Conservation (phyloP, 2,797 vertebrate species). For the Tarsius wallacei region DNA sequence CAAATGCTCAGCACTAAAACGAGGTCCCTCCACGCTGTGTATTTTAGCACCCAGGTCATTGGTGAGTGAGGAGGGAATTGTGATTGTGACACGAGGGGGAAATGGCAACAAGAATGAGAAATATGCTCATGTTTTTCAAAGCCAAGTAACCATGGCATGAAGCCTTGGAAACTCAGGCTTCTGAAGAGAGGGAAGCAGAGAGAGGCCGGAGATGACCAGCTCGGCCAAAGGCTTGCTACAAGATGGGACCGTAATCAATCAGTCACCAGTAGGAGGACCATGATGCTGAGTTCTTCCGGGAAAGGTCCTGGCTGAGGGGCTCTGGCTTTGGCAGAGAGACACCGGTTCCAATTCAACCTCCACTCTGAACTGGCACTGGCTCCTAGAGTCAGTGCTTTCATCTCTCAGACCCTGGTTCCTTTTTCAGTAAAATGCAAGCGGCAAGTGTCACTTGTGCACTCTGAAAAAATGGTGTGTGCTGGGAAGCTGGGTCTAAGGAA, state of each 20-base stretch:
- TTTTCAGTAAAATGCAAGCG: background rate
- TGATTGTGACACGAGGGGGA: background rate
- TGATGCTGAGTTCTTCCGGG: background rate
- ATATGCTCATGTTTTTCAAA: background rate
- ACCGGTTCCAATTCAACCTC: background rate
- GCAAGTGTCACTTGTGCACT: background rate
- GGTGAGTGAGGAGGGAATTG: background rate
- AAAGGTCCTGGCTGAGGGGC: background rate
- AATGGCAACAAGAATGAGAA: background rate
- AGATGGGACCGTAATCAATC: background rate
- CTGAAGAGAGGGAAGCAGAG: background rate
- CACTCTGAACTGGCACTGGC: background rate
- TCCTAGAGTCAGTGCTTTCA: background rate
- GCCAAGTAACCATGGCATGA: background rate
- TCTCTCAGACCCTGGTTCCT: background rate
- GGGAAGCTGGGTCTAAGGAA: background rate
- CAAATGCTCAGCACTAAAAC: conserved; percentile 35
- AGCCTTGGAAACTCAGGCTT: conserved; percentile 16
- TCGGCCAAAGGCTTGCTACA: background rate
- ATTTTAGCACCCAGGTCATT: background rate
- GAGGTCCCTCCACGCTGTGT: background rate
- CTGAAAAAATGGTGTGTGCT: fast-evolving
- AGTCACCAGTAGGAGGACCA: no score
- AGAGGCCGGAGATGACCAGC: background rate
- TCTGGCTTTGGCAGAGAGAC: background rate